Evolutionary conservation across 2,888 invertebrate species (phyloP).

Genomic region (Thecophora atra): DNA sequence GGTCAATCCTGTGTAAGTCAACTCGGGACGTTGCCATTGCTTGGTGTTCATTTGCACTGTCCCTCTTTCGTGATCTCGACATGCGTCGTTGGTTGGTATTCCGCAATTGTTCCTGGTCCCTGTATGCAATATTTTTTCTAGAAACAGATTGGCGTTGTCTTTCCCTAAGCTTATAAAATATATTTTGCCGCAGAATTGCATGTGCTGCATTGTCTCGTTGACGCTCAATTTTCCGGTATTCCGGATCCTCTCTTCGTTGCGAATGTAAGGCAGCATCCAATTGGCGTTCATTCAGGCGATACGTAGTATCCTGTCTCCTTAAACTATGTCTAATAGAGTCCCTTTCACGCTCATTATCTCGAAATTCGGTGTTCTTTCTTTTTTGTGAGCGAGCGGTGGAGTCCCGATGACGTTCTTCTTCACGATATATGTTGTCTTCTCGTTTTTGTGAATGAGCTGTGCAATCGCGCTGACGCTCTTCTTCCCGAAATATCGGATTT

Average conservation of each 20-base stretch:
- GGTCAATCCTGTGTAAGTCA: neutral
- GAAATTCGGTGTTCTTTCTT: neutral
- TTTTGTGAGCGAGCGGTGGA: neutral
- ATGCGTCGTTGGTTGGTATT: neutral
- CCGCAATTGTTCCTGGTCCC: neutral
- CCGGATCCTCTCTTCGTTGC: neutral
- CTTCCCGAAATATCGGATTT: neutral
- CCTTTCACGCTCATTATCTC: neutral
- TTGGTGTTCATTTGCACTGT: neutral
- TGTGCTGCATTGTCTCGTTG: neutral
- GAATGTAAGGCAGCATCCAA: neutral
- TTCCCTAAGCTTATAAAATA: neutral
- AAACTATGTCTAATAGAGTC: neutral
- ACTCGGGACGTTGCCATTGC: neutral
- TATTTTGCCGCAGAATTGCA: neutral
- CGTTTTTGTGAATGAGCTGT: neutral
- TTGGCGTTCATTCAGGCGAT: neutral
- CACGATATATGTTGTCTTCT: neutral
- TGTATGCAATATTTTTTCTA: constrained; percentile 2
- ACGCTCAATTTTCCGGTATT: constrained; percentile 1
- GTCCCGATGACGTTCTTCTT: neutral
- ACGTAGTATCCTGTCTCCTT: neutral
- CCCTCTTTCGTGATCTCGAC: neutral
- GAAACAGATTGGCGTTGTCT: neutral
- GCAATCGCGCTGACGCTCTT: too few species aligned